Conservation (phyloP, 2,797 vertebrate species). For the Scleropages formosus region DNA sequence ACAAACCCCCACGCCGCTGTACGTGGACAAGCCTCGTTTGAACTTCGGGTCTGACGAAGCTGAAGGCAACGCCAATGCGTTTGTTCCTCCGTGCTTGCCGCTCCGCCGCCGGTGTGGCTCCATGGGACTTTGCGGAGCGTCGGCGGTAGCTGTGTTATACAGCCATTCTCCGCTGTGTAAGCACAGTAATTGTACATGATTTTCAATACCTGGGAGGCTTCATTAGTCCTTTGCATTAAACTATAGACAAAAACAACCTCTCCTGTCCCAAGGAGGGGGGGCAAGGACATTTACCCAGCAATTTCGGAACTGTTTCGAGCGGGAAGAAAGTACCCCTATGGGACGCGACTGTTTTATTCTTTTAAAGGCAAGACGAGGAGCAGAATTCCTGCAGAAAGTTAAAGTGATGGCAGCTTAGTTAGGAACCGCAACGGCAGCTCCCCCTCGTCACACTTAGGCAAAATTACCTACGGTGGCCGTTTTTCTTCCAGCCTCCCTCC, state of each 20-base stretch:
- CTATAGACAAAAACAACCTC: conserved; percentile 49
- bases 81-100: background rate
- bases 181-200: conserved; percentile 49
- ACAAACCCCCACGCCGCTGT: conserved; percentile 2
- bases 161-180: conserved; percentile 42
- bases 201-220: conserved; percentile 60
- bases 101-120: conserved; percentile 32
- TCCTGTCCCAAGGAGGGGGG: conserved; percentile 44
- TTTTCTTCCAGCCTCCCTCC: background rate
- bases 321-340: conserved; percentile 57
- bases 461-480: background rate
- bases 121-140: conserved; percentile 27
- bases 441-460: background rate
- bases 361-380: conserved; percentile 51
- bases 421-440: conserved; percentile 37
- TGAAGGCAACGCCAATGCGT: background rate
- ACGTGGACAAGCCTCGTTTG: too few relatives aligned
- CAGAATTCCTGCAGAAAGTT: conserved; percentile 44
- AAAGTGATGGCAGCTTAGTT: conserved; percentile 29
- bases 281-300: conserved; percentile 54
- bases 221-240: conserved; percentile 56
- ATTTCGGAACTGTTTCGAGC: conserved; percentile 57
- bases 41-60: too few relatives aligned
- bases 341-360: conserved; percentile 44
- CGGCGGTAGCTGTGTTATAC: conserved; percentile 9